Percentiles rank a stretch among this genome's conserved stretches.
These are phyloP conservation scores for Xiphias gladius DNA, from an alignment of 2,113 vertebrate genomes.

Conservation along the genomic window DNA sequence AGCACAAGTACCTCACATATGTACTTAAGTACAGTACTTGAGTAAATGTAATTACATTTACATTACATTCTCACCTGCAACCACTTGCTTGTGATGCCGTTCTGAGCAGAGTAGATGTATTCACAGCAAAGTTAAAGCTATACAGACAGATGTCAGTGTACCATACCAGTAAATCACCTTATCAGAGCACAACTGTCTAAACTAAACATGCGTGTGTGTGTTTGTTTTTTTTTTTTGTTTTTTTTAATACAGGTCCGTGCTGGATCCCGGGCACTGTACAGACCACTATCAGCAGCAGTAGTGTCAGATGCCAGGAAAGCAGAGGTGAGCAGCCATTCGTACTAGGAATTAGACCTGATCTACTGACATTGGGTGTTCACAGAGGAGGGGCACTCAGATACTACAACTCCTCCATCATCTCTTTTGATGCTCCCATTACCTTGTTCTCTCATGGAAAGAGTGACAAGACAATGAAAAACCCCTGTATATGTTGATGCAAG, in stretches of 20 bases:
- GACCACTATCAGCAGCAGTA: conserved; percentile 93
- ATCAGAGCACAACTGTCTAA: not conserved
- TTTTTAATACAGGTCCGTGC: conserved; percentile 88
- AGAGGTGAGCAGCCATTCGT: conserved; percentile 86
- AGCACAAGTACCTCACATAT: too few species aligned
- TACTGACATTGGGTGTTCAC: not conserved
- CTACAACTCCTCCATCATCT: not conserved
- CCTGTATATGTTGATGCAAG: not conserved
- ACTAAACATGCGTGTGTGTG: not conserved
- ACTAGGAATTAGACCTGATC: not conserved
- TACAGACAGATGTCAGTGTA: not conserved
- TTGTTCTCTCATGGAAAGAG: not conserved
- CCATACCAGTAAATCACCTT: not conserved
- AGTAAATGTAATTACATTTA: too few species aligned
- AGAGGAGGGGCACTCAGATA: not conserved
- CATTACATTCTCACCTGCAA: too few species aligned
- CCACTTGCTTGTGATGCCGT: not conserved
- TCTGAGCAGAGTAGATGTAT: not conserved
- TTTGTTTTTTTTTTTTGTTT: not conserved
- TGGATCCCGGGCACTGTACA: conserved; percentile 92
- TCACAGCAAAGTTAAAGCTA: not conserved
- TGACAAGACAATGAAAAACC: not conserved
- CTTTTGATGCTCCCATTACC: not conserved
- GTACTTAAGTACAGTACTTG: too few species aligned
- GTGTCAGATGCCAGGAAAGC: conserved; percentile 91